These are phyloP conservation scores for Platichthys flesus DNA, from an alignment of 2,113 vertebrate species.

Conservation along the genomic window DNA sequence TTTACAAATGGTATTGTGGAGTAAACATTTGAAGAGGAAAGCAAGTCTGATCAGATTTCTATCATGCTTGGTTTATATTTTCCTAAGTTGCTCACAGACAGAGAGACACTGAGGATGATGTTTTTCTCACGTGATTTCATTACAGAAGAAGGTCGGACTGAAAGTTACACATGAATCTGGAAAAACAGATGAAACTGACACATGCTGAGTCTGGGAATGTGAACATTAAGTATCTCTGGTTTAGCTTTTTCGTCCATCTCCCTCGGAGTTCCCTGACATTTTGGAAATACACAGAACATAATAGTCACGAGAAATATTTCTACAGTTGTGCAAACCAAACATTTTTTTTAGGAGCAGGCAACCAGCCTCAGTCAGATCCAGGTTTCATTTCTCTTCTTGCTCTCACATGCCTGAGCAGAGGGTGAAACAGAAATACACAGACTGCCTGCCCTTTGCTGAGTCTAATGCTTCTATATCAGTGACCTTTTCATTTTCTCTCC, in stretches of 20 bases:
- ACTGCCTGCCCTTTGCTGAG: neutral
- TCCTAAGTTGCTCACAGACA: neutral
- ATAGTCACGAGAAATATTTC: too few relatives aligned
- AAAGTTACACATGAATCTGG: neutral
- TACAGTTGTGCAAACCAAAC: too few relatives aligned
- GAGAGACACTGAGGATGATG: neutral
- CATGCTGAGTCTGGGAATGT: too few relatives aligned
- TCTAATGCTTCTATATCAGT: neutral
- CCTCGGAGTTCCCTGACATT: too few relatives aligned
- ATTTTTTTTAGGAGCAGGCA: too few relatives aligned
- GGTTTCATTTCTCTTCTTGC: neutral
- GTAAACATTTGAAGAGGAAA: neutral
- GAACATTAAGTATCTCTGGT: too few relatives aligned
- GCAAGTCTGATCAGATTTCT: neutral
- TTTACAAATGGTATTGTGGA: neutral
- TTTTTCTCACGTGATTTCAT: neutral
- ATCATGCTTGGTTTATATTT: neutral
- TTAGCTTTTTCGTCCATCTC: too few relatives aligned
- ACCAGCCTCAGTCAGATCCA: too few relatives aligned
- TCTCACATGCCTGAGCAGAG: neutral
- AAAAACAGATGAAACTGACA: too few relatives aligned
- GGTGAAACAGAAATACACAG: neutral
- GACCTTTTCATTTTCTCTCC: slow-evolving; percentile 33
- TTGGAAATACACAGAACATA: too few relatives aligned
- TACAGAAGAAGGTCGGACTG: neutral